Base-by-base conservation (phyloP, 2,888 invertebrate genomes). In the Arge pagana region DNA sequence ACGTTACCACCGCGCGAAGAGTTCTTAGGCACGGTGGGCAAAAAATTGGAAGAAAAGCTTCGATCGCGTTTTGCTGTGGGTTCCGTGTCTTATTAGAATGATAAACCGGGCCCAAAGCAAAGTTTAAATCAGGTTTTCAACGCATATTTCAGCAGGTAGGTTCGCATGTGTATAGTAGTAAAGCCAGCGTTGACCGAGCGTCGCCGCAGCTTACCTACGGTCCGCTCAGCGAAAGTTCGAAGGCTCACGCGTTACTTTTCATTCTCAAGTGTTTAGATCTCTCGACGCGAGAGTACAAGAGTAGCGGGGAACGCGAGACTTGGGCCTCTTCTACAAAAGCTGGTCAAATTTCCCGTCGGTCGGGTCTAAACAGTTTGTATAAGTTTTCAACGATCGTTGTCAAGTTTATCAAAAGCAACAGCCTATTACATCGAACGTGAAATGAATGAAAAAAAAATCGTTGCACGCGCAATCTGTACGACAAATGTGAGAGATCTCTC, bases 51-150 rank as follows among this genome's bases (percentile, higher is more conserved):
- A n/a, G n/a, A n/a, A n/a, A n/a, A n/a, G n/a, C n/a, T n/a, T n/a
- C n/a, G n/a, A n/a, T n/a, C n/a, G n/a, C n/a, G n/a, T n/a, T n/a
- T n/a, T n/a, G n/a, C n/a, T n/a, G n/a, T n/a, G n/a, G n/a, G n/a
- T n/a, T n/a, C n/a, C n/a, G n/a, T 10, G 41, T 41, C 41, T 23
- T 23, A 21, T 45, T 45, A 23, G 19, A 45, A 31, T 35, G 45
- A 45, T 45, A 23, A 45, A 45, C 31, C 45, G 33, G 35, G 45
- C 45, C 35, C 35, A 35, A 23, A 33, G 33, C 33, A 10, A 45
- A 45, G 45, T 45, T 45, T 45, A 45, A 45, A 45, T 45, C 45
- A 45, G 45, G 45, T 45, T 45, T 45, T 30, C 45, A 45, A 45
- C 45, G 33, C 35, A 45, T 24, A 35, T 45, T 45, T 45, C 33